Base-by-base conservation (phyloP, 2,797 vertebrate genomes). In the Rhincodon typus region DNA sequence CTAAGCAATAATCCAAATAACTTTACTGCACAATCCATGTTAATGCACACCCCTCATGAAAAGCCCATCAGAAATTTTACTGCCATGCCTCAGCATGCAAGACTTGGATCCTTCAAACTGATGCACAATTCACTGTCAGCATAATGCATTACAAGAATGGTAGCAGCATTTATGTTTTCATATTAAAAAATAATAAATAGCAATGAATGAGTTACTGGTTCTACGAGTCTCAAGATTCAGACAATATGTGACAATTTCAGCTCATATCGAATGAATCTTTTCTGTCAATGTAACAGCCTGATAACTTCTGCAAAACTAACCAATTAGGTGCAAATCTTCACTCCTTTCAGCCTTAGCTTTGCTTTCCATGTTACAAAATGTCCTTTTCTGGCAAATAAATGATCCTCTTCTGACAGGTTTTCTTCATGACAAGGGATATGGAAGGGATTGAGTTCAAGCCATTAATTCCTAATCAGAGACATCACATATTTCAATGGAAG, bases 401-500 rank as follows among this genome's bases (percentile, higher is more conserved):
- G 97, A 96, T 96, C 95, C 96, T 95, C 96, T 96, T 96, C 97
- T 97, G 94, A 95, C 96, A 97, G 97, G 97, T 97, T 97, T 98
- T 97, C 97, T 97, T 97, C 97, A 97, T 97, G 96, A 87, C 50
- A 96, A 97, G 97, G 96, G n/a, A 67, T 69, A 42, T 42, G 19
- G 34, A 93, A 97, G 97, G 96, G 97, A 96, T 97, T 96, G 96
- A 96, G 96, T 96, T 96, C 87, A 95, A 0, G 96, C 97, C 96
- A 96, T 97, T 96, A 96, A 96, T 97, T 96, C 97, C 97, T 96
- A 91, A 74, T 95, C 77, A 86, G 95, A 72, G 79, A 95, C 84
- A 95, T 30, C 95, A 96, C 96, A 96, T 12, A 94, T 96, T 96
- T 95, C 95, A 42, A 95, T 21, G 95, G 77, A 84, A 88, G 72